Evolutionary conservation across 1,140 invertebrate species (phyloP), one percentile per base, ranked within the genome.

Genomic region (Tyrophagus putrescentiae): DNA sequence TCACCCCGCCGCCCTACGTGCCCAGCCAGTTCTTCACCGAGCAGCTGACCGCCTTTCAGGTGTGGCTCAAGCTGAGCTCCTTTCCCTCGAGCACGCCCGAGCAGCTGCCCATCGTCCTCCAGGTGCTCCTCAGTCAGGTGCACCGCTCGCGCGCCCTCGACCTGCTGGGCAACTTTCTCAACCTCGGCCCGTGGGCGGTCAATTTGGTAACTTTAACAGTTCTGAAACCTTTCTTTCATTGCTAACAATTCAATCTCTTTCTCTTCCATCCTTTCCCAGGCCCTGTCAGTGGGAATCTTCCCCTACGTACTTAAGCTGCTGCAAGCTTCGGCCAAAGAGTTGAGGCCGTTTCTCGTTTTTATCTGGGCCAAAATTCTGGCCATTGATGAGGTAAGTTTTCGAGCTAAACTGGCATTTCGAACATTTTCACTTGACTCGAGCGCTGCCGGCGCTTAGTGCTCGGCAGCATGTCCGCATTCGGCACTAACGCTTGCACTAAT

Each of bases 291-390:
- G 36, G 95, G 95, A 63, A 98, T 98, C 65, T 98, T 98, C 73
- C 95, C 95, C 3, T 99, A 99, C 74, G 92, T 98, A 62, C 76
- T 98, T 7, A 97, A 97, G 72, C 73, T 98, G 60, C 75, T 96
- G 44, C 93, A 97, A 75, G 91, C 89, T 65, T 88, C 84, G 64
- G 89, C 90, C 1, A 80, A 81, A 65, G 94, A 98, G 72, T 75
- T 98, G 57, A 76, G 92, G 32, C 87, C 91, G 9, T 76, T 94
- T 34, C 78, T 99, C 52, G 90, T 98, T 29, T 97, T 95, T 70
- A 97, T 98, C 64, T 99, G 95, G 95, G 92, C 95, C 5, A 98
- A 98, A 77, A 97, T 99, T 65, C 75, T 98, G 48, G 91, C 93
- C 60, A 90, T 98, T 11, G 95, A 98, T 73, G 83, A 82, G 72